Percentiles rank a stretch among this genome's conserved stretches.
Evolutionary conservation across 2,113 vertebrate species (phyloP).

Genomic region (Silurus glanis): DNA sequence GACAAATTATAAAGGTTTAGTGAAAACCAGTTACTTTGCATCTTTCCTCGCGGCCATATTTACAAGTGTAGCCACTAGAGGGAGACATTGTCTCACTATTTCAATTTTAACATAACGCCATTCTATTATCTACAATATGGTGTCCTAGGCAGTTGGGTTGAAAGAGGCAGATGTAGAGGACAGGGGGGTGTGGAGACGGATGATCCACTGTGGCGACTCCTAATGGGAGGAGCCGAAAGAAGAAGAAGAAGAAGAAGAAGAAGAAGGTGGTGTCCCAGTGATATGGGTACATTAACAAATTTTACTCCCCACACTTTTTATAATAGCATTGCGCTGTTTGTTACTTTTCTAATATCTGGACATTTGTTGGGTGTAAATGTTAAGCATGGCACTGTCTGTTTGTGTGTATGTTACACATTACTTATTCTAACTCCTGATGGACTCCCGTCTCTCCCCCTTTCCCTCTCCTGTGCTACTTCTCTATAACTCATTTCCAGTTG

Average conservation of each 20-base stretch:
- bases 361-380: neutral
- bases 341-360: neutral
- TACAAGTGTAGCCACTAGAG: conserved; percentile 15
- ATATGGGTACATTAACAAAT: neutral
- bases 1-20: neutral
- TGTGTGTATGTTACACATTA: conserved; percentile 69
- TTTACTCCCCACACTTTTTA: neutral
- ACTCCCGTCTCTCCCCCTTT: conserved; percentile 65
- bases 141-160: too few species aligned
- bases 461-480: conserved; percentile 44
- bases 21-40: neutral
- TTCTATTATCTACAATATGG: neutral
- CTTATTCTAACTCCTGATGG: conserved; percentile 80
- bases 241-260: too few species aligned
- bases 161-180: too few species aligned
- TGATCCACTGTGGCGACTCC: too few species aligned
- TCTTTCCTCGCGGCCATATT: neutral
- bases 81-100: conserved; percentile 15
- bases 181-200: too few species aligned
- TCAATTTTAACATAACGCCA: neutral
- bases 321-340: too few species aligned
- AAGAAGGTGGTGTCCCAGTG: neutral
- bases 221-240: too few species aligned
- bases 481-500: conserved; percentile 78
- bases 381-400: neutral